These are phyloP conservation scores for Dasypus novemcinctus DNA, from an alignment of 2,113 vertebrate species.

Conservation along the genomic window DNA sequence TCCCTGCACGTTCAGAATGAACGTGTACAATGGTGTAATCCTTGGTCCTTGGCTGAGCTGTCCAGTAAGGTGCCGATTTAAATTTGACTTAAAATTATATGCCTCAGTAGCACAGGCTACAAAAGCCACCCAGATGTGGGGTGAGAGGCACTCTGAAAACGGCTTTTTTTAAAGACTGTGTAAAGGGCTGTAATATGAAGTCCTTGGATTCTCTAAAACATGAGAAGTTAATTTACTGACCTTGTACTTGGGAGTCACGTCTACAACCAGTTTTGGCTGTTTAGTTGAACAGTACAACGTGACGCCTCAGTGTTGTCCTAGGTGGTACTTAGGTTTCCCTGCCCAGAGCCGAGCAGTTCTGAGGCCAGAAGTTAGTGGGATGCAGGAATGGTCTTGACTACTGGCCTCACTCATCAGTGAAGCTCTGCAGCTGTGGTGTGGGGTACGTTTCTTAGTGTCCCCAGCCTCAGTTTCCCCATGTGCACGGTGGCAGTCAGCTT, in stretches of 20 bases:
- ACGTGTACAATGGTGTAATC: accelerated
- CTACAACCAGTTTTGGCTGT: background rate
- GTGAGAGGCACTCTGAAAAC: background rate
- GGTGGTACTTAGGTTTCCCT: background rate
- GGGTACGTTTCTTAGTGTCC: background rate
- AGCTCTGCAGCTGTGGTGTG: background rate
- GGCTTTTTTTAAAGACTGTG: no score
- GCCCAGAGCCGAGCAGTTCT: background rate
- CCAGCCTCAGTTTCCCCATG: background rate
- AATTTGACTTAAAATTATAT: background rate
- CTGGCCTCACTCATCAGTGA: background rate
- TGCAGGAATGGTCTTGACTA: no score
- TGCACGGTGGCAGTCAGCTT: background rate
- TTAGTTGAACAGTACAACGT: background rate
- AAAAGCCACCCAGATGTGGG: background rate
- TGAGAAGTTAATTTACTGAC: background rate
- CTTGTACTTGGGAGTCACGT: background rate
- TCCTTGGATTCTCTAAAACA: background rate
- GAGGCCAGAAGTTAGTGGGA: no score
- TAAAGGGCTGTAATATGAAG: background rate
- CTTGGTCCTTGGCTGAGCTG: background rate
- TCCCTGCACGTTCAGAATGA: no score
- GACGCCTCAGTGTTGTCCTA: background rate
- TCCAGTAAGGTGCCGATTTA: background rate
- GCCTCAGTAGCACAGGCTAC: background rate